Evolutionary conservation across 2,113 vertebrate genomes (phyloP), one percentile per base, ranked within the genome.

Genomic region (Callipepla squamata): DNA sequence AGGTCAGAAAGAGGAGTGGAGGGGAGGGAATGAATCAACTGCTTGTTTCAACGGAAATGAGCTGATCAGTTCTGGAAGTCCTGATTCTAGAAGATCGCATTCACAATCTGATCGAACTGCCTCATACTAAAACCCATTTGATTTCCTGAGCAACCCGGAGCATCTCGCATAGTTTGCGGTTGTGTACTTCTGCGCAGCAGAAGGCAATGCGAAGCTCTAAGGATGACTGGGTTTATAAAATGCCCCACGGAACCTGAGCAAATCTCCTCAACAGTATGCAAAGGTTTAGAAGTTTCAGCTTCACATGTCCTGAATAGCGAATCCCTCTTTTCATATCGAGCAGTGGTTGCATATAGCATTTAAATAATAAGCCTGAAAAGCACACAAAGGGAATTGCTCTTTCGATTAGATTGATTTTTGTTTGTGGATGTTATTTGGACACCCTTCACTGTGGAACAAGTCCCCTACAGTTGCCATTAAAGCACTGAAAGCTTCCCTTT

Each of bases 401-500:
- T 96, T 96, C 80, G 95, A 95, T 96, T 95, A 94, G 93, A 96
- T 96, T 96, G 96, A 96, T 96, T 95, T 95, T 95, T 95, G 94
- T 96, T 96, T 95, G 95, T 96, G 94, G 95, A 96, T 96, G 94
- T 96, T 94, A 96, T 96, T 93, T 96, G 96, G 95, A 92, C 76
- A 95, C 94, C 85, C 95, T 93, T 96, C 93, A 75, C 90, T 76
- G 85, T 94, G 90, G 95, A 96, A 95, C 91, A 92, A 96, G 95
- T 95, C 96, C 94, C 96, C 95, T 94, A 95, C 96, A 96, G 95
- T 96, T 95, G 93, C 95, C 94, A 95, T 96, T 96, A 96, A 94
- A 93, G 94, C 90, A 95, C 76, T 96, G 96, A 95, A 96, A 96
- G 95, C 94, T 96, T 96, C 79, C 87, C 91, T 96, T 96, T 96